Conservation (phyloP, 2,888 invertebrate species). For the Hemistola chrysoprasaria region DNA sequence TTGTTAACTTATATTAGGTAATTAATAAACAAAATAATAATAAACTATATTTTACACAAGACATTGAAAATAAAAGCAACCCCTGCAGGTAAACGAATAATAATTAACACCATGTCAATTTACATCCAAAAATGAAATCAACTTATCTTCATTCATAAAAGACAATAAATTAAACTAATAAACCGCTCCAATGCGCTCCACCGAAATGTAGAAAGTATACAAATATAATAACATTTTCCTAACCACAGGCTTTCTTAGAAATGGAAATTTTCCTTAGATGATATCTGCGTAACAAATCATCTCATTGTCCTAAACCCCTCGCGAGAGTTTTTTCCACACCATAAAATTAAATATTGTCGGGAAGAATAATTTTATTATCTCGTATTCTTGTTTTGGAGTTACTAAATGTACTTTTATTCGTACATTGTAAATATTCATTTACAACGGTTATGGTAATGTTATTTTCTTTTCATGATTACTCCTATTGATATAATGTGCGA, state of each 20-base stretch:
- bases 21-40: no score
- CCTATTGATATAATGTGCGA: no score
- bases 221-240: slow-evolving; percentile 17
- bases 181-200: slow-evolving; percentile 32
- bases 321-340: slow-evolving; percentile 63
- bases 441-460: slow-evolving; percentile 16
- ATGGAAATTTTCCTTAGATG: slow-evolving; percentile 34
- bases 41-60: no score
- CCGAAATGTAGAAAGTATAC: slow-evolving; percentile 4
- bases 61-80: no score
- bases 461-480: slow-evolving; percentile 17
- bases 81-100: no score
- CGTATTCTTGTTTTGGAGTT: slow-evolving; percentile 31
- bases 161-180: slow-evolving; percentile 52
- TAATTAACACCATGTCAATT: no score
- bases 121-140: not conserved
- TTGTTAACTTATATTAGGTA: no score
- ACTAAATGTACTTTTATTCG: slow-evolving; percentile 24
- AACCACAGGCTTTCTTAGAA: slow-evolving; percentile 21
- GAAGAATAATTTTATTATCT: slow-evolving; percentile 55
- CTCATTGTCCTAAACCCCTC: slow-evolving; percentile 61
- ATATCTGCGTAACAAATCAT: slow-evolving; percentile 65
- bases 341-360: slow-evolving; percentile 71
- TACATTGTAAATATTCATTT: slow-evolving; percentile 10
- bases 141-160: slow-evolving; percentile 15